Evolutionary conservation across 2,797 vertebrate species (phyloP), one percentile per base, ranked within the genome.

Genomic region (Furcifer pardalis): DNA sequence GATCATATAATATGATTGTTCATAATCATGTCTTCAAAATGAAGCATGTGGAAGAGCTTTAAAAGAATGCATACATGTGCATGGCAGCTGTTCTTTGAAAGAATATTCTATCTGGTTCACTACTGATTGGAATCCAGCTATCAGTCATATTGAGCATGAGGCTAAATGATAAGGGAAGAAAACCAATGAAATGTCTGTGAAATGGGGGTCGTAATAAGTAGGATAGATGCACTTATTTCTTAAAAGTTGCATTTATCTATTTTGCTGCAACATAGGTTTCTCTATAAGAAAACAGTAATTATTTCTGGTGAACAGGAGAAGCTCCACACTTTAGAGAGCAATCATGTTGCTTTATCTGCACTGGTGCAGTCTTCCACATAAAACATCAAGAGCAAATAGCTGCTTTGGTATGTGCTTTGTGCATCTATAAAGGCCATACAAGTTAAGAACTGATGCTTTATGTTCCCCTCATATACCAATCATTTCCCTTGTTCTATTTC

Each of bases 11-110:
- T 5, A 40, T 63, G 25, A 44, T 15, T 40, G 8, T 79, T 40
- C n/a, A 27, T 71, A 37, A 30, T 35, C 46, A 72, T 72, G n/a
- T 40, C n/a, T 72, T 84, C 66, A 40, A 84, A 84, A 63, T 73
- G 7, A n/a, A 59, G 7, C 9, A 35, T 12, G 37, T n/a, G 2
- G 40, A 52, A 69, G 17, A 40, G 8, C 9, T 84, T 72, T n/a
- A 84, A 73, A 35, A 73, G 52, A 71, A 69, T 2, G 32, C 7
- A 37, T 30, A 63, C 42, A 84, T 32, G 25, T 59, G 56, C 1
- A 0, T 12, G 84, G 4, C 76, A 81, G 79, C 60, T 52, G 44
- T 76, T 68, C 60, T 9, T 79, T 82, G 23, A 8, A 66, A 30
- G 71, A 52, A n/a, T n/a, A n/a, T n/a, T n/a, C n/a, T n/a, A n/a